Evolutionary conservation across 2,113 vertebrate genomes (phyloP).

Genomic region (Patagioenas fasciata): DNA sequence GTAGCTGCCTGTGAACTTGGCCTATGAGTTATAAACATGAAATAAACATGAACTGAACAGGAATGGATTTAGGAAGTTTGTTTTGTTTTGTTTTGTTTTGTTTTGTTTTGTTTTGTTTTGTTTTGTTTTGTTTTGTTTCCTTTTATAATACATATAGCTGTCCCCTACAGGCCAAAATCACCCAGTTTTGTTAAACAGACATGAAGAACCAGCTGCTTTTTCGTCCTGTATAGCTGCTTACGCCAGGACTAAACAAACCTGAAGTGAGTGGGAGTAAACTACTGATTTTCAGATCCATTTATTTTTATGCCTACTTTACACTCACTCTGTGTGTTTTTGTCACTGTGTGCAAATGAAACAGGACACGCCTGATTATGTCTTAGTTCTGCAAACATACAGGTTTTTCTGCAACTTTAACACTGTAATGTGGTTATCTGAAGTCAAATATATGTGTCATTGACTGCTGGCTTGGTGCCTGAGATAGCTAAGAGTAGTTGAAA

Average conservation of each 20-base stretch:
- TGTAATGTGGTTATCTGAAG: not conserved
- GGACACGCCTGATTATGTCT: not conserved
- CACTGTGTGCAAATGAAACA: not conserved
- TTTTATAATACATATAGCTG: not conserved
- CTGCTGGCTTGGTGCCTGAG: not conserved
- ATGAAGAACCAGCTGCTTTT: not conserved
- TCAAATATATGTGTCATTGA: not conserved
- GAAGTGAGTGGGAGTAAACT: not conserved
- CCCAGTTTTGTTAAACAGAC: not conserved
- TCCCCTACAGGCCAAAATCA: not conserved
- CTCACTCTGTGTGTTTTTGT: not conserved
- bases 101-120: no score
- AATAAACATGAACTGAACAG: not conserved
- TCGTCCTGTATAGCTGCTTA: not conserved
- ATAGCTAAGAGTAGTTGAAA: not conserved
- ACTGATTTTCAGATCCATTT: not conserved
- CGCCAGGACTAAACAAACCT: not conserved
- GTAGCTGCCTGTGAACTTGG: not conserved
- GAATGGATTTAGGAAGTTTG: not conserved
- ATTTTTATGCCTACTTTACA: not conserved
- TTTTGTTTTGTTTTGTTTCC: not conserved
- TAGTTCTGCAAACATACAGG: not conserved
- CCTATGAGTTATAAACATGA: not conserved
- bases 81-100: not conserved
- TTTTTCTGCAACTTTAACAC: not conserved